phyloP scores from a whole-genome alignment of 2,797 vertebrate species.

The Enteromius thamalakanensis region DNA sequence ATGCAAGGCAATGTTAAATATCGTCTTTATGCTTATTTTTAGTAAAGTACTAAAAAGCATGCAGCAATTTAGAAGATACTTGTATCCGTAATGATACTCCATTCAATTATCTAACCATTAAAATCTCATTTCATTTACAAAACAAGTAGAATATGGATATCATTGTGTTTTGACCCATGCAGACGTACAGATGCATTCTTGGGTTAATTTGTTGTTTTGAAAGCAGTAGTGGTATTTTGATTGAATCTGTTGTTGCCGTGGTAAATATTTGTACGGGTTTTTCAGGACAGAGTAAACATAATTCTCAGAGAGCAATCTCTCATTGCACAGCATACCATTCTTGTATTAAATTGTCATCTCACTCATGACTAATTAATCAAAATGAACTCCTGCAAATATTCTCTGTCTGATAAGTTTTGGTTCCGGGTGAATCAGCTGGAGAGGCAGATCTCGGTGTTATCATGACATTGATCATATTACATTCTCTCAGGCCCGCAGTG shows the following conservation, averaged over 20 bases:
- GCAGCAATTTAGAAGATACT: not conserved
- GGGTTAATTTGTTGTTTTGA: not conserved
- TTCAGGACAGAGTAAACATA: not conserved
- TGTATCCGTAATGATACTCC: not conserved
- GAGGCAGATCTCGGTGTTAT: slow-evolving; percentile 34
- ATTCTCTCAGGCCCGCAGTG: slow-evolving; percentile 55
- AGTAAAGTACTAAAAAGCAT: not conserved
- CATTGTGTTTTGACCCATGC: not conserved
- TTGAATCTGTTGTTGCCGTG: not conserved
- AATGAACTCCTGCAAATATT: slow-evolving; percentile 11
- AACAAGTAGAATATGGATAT: not conserved
- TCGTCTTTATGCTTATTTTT: not conserved
- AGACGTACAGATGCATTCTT: not conserved
- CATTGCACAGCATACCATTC: not conserved
- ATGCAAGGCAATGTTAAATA: not conserved
- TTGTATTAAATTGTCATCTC: not conserved
- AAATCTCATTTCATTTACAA: not conserved
- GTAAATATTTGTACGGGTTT: not conserved
- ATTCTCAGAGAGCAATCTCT: not conserved
- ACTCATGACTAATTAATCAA: slow-evolving; percentile 12
- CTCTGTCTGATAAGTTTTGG: not conserved
- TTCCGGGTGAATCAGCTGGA: slow-evolving; percentile 16
- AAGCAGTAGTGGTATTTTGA: not conserved
- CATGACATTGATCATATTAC: slow-evolving; percentile 64
- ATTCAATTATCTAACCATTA: not conserved